A percentile compares a stretch with the other conserved stretches of the same genome.
phyloP scores from a whole-genome alignment of 2,888 invertebrate genomes.

The Ethmia dodecea region DNA sequence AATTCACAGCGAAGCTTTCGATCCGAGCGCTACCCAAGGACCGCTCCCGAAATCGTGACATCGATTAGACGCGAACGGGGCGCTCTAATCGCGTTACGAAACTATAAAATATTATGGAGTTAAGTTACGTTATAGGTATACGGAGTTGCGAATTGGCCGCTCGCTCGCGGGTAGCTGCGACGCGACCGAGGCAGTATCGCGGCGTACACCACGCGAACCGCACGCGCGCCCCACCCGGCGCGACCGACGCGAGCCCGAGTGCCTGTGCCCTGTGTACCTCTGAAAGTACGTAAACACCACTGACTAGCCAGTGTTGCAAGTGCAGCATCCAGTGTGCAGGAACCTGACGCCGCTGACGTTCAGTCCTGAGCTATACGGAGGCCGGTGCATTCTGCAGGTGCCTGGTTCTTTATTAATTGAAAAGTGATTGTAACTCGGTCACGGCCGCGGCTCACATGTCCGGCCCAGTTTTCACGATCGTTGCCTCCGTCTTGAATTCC shows the following conservation, averaged over 20 bases:
- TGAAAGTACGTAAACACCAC: conserved; percentile 60
- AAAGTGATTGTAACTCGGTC: conserved; percentile 76
- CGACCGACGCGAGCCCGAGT: conserved; percentile 7
- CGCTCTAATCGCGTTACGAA: conserved; percentile 71
- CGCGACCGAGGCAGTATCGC: conserved; percentile 15
- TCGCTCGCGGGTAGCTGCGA: conserved; percentile 25
- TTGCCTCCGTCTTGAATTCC: conserved; percentile 54
- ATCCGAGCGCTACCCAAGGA: conserved; percentile 25
- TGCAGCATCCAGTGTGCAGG: conserved; percentile 44
- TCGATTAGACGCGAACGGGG: conserved; percentile 59
- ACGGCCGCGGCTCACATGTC: conserved; percentile 74
- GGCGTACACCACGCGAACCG: conserved; percentile 24
- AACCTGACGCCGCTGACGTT: conserved; percentile 34
- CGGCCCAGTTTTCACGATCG: conserved; percentile 74
- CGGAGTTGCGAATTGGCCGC: conserved; percentile 54
- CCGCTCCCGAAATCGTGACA: conserved; percentile 69
- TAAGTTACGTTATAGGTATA: conserved; percentile 65
- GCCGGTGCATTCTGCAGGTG: conserved; percentile 72
- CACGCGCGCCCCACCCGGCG: conserved; percentile 14
- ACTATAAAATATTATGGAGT: conserved; percentile 72
- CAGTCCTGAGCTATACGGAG: conserved; percentile 42
- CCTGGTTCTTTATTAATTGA: conserved; percentile 71
- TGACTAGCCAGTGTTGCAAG: conserved; percentile 41
- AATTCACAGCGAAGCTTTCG: conserved; percentile 12
- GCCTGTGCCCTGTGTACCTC: conserved; percentile 22